Evolutionary conservation across 1,140 invertebrate genomes (phyloP).

Genomic region (Wiebesia pumilae): DNA sequence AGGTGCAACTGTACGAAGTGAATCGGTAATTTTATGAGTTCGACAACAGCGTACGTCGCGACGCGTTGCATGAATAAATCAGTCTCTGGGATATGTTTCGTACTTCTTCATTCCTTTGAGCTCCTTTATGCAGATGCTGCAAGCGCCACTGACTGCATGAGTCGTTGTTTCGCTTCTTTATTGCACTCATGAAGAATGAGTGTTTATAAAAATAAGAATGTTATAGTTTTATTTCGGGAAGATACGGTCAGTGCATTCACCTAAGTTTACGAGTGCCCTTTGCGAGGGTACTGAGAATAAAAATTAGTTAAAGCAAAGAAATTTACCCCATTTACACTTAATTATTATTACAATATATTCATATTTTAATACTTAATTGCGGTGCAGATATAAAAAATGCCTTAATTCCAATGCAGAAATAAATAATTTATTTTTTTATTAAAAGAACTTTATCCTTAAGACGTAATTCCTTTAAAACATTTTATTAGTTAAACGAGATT

Average conservation of each 20-base stretch:
- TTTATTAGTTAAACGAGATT: too few relatives aligned
- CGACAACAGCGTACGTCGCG: not conserved
- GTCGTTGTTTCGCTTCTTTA: not conserved
- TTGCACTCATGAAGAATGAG: not conserved
- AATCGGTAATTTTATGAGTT: slow-evolving; percentile 37
- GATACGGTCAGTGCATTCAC: not conserved
- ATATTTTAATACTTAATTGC: too few relatives aligned
- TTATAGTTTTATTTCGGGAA: not conserved
- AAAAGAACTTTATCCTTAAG: too few relatives aligned
- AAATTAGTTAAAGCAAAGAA: too few relatives aligned
- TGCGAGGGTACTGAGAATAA: not conserved
- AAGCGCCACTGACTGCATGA: not conserved
- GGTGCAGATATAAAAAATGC: too few relatives aligned
- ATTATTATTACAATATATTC: too few relatives aligned
- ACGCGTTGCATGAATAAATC: slow-evolving; percentile 21
- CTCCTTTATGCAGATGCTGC: not conserved
- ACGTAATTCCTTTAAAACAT: too few relatives aligned
- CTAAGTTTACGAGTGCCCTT: not conserved
- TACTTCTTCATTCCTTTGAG: not conserved
- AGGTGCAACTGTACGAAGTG: not conserved
- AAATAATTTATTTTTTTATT: too few relatives aligned
- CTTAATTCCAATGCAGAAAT: too few relatives aligned
- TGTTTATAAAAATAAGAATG: not conserved
- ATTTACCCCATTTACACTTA: too few relatives aligned
- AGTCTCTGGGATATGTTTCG: not conserved